Evolutionary conservation across 2,797 vertebrate species (phyloP), one percentile per base, ranked within the genome.

Genomic region (Eremophila alpestris): DNA sequence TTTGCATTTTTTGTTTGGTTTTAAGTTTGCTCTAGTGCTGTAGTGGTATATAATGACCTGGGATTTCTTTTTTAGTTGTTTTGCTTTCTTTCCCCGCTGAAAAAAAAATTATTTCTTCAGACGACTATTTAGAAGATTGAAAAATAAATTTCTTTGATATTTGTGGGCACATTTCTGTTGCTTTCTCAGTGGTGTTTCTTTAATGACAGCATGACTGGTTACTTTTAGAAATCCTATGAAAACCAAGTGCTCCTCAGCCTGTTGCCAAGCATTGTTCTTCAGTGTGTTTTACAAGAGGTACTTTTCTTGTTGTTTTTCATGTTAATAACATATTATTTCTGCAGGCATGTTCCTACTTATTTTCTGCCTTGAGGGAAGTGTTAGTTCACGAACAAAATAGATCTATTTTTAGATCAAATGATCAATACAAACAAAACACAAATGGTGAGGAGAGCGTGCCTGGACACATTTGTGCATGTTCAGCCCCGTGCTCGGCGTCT

Each of bases 241-340:
- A 96, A 85, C 88, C 71, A 64, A 95, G 75, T 87, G 71, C 83
- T 94, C 81, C 83, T 89, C 94, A 81, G 52, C n/a, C 54, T 77
- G 62, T 74, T 97, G 97, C 97, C 93, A 90, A 87, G 95, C 89
- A 89, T 96, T 81, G 86, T 94, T 91, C 97, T 90, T 65, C 92
- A 81, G 83, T 83, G 40, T 84, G 67, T 93, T 96, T 95, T 96
- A 97, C 90, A 89, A 48, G 76, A 93, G 94, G 78, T 95, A 90
- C 75, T 95, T 90, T 82, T 93, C 80, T 90, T 49, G 82, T 78
- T 95, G 91, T 82, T 95, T 96, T 94, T 95, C 91, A 83, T 86
- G 85, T 89, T 96, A 95, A 90, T 96, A 94, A 88, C 64, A 27
- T 89, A 81, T 83, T 95, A 94, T 89, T 96, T 85, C 82, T 95